Evolutionary conservation across 2,113 vertebrate species (phyloP).

Genomic region (Corythaixoides concolor): DNA sequence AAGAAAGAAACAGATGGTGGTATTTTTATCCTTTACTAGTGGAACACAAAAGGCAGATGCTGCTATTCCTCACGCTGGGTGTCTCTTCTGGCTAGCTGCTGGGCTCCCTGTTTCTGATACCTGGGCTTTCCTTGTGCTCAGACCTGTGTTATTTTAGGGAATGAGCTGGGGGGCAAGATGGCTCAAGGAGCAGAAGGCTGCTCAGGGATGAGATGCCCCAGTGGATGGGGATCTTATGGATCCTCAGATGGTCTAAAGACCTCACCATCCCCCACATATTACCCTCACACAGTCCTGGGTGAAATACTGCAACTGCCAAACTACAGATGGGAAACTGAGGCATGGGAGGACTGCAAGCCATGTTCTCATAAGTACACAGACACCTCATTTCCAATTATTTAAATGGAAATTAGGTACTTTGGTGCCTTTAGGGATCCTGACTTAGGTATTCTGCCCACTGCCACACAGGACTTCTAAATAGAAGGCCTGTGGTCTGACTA

Average conservation of each 20-base stretch:
- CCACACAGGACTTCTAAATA: neutral
- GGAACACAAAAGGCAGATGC: conserved; percentile 32
- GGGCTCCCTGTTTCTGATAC: neutral
- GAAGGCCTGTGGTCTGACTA: neutral
- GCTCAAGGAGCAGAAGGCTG: neutral
- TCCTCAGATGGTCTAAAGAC: neutral
- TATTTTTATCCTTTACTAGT: conserved; percentile 31
- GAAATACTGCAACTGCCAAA: neutral
- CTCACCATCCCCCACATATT: neutral
- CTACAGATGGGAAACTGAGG: neutral
- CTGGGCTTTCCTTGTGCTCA: neutral
- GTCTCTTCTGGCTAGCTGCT: neutral
- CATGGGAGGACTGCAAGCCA: accelerated
- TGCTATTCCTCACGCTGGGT: neutral
- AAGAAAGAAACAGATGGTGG: conserved; percentile 42
- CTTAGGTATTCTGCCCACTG: neutral
- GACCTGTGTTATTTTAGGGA: neutral
- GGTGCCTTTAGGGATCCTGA: neutral
- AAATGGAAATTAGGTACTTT: neutral
- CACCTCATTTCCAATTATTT: neutral
- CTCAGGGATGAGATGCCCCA: neutral
- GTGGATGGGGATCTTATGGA: neutral
- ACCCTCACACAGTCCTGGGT: neutral
- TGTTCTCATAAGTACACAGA: neutral
- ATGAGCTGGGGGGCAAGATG: neutral